Evolutionary conservation across 2,113 vertebrate species (phyloP).

Genomic region (Phocoena phocoena): DNA sequence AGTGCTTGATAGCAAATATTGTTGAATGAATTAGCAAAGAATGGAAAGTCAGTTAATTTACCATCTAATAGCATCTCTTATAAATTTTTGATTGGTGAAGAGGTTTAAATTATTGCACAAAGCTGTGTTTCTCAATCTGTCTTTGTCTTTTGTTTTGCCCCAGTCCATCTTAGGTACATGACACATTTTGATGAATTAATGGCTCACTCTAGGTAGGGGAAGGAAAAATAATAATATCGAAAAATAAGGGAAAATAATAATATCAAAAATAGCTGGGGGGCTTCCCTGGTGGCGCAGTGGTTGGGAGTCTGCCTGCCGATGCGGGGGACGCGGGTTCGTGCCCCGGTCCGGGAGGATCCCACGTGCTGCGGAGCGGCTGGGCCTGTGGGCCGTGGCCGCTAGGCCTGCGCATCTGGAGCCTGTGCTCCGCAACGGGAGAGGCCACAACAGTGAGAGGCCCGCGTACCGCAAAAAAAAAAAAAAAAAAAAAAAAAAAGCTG

Average conservation of each 20-base stretch:
- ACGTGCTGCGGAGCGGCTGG: too few species aligned
- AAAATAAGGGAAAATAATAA: neutral
- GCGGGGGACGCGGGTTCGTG: too few species aligned
- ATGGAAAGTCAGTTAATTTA: neutral
- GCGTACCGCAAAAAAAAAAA: too few species aligned
- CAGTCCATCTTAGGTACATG: neutral
- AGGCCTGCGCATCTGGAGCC: too few species aligned
- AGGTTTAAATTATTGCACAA: neutral
- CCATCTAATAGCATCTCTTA: neutral
- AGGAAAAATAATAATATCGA: neutral
- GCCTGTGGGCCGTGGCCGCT: too few species aligned
- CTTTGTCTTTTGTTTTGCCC: neutral
- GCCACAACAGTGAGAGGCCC: too few species aligned
- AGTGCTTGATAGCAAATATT: neutral
- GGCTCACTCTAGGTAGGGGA: neutral
- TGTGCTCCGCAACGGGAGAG: too few species aligned
- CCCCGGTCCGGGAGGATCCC: too few species aligned
- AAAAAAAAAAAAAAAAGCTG: neutral
- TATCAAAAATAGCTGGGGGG: neutral
- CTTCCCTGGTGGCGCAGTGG: neutral
- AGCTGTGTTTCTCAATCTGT: neutral
- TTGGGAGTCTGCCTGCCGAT: neutral
- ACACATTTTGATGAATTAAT: neutral
- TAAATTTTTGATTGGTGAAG: neutral
- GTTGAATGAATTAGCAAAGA: neutral